Evolutionary conservation across 2,113 vertebrate species (phyloP).

Genomic region (Chauna torquata): DNA sequence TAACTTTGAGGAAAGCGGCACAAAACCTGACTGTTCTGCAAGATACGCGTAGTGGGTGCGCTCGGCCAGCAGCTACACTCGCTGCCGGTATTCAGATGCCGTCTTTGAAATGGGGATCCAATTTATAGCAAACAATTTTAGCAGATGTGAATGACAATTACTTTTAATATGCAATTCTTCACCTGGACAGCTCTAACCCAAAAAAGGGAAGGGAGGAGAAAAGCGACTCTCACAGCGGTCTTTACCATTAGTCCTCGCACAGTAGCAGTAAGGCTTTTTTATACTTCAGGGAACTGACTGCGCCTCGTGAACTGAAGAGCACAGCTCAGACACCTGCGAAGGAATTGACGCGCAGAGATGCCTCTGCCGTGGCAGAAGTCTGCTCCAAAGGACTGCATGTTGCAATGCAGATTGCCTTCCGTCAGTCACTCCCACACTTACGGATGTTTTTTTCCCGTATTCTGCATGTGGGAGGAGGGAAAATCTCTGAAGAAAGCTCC

Average conservation of each 20-base stretch:
- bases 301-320: no score
- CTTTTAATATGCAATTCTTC: not conserved
- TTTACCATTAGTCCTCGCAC: not conserved
- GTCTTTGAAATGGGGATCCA: not conserved
- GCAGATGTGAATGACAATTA: not conserved
- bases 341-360: no score
- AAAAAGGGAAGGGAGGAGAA: not conserved
- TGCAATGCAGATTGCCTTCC: no score
- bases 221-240: not conserved
- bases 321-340: no score
- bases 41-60: rapidly evolving
- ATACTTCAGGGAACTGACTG: no score
- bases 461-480: not conserved
- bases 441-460: no score
- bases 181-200: not conserved
- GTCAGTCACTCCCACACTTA: not conserved
- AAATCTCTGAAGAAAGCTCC: no score
- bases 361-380: not conserved
- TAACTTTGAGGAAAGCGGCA: not conserved
- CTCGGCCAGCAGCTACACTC: rapidly evolving
- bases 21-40: not conserved
- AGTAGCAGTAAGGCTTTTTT: no score
- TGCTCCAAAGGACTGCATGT: not conserved
- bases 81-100: not conserved
- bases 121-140: not conserved